A percentile compares a stretch with the other conserved stretches of the same genome.
These are phyloP conservation scores for Fragum sueziense DNA, from an alignment of 2,888 invertebrate genomes.

Conservation along the genomic window DNA sequence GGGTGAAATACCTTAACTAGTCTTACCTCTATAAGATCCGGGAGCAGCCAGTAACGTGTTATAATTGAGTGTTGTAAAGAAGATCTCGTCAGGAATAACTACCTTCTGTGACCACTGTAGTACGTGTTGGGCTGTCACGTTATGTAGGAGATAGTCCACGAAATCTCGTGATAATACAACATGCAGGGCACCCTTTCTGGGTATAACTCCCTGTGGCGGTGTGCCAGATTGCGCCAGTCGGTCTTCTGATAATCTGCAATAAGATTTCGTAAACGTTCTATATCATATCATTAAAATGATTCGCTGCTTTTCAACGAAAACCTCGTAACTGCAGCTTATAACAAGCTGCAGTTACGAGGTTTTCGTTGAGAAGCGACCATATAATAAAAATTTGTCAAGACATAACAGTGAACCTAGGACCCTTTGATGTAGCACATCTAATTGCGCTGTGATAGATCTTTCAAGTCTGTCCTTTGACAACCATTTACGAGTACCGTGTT, in stretches of 20 bases:
- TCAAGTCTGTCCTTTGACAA: neutral
- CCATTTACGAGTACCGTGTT: neutral
- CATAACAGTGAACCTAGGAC: neutral
- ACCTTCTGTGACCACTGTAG: conserved; percentile 72
- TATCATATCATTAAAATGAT: neutral
- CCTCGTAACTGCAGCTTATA: too few species aligned
- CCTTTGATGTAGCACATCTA: too few species aligned
- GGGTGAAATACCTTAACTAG: too few species aligned
- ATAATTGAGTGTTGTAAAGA: conserved; percentile 74
- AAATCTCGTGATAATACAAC: conserved; percentile 67
- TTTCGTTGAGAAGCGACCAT: neutral
- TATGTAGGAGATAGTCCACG: conserved; percentile 72
- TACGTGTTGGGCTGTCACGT: conserved; percentile 63
- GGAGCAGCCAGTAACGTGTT: conserved; percentile 70
- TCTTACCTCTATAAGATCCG: conserved; percentile 73
- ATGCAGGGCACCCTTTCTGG: conserved; percentile 72
- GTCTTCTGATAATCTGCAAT: conserved; percentile 26
- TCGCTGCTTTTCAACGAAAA: too few species aligned
- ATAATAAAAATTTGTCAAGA: neutral
- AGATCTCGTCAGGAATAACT: conserved; percentile 76
- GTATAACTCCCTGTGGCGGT: conserved; percentile 56
- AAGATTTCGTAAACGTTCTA: neutral
- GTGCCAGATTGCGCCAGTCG: conserved; percentile 38
- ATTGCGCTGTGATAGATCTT: neutral
- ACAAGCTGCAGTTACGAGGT: too few species aligned